Conservation (phyloP, 2,888 invertebrate genomes). For the Formica aserva region DNA sequence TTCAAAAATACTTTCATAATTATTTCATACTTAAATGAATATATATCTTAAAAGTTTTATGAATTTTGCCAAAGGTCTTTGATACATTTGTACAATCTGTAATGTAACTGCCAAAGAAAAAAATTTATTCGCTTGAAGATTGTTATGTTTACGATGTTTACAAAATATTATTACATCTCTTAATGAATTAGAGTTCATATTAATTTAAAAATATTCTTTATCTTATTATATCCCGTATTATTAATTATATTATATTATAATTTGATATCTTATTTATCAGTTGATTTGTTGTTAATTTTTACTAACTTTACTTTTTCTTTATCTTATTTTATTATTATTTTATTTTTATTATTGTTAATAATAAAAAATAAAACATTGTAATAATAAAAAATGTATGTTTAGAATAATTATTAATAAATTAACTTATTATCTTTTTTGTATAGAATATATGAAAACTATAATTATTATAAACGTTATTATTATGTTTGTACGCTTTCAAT, state of each 20-base stretch:
- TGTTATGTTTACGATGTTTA: not conserved
- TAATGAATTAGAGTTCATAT: not conserved
- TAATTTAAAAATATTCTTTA: not conserved
- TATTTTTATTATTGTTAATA: too few relatives aligned
- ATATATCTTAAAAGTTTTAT: not conserved
- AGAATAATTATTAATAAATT: slow-evolving; percentile 6
- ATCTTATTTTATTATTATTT: too few relatives aligned
- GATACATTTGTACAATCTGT: not conserved
- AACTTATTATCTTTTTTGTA: not conserved
- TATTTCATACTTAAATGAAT: not conserved
- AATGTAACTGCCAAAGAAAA: not conserved
- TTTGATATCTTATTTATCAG: too few relatives aligned
- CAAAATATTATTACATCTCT: not conserved
- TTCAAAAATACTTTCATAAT: not conserved
- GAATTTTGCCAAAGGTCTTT: not conserved
- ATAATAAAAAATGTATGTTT: not conserved
- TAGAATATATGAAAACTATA: not conserved
- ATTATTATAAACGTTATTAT: not conserved
- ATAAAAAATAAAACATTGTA: too few relatives aligned
- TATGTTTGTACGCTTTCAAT: not conserved
- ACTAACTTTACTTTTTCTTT: too few relatives aligned
- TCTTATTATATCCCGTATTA: too few relatives aligned
- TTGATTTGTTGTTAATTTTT: too few relatives aligned
- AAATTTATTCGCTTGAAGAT: not conserved
- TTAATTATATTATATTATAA: too few relatives aligned